A percentile compares a stretch with the other conserved stretches of the same genome.
Evolutionary conservation across 1,140 invertebrate genomes (phyloP).

Genomic region (Cepaea nemoralis): DNA sequence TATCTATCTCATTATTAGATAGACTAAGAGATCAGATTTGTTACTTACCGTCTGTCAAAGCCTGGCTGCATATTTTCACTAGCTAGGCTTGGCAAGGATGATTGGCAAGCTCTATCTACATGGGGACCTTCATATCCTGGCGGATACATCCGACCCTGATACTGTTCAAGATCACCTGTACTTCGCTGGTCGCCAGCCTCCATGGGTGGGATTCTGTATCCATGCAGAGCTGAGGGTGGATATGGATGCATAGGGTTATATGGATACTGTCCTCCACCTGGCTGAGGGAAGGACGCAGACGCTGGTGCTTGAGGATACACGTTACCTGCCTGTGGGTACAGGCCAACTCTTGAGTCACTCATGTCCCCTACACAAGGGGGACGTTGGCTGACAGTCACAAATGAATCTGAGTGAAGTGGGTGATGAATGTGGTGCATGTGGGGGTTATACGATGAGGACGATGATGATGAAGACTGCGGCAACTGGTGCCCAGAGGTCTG

Average conservation of each 20-base stretch:
- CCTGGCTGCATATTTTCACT: constrained; percentile 7
- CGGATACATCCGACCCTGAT: constrained; percentile 45
- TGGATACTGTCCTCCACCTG: constrained; percentile 24
- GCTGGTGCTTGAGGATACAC: neutral
- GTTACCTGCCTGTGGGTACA: neutral
- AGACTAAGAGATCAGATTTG: no score
- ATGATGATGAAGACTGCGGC: constrained; percentile 20
- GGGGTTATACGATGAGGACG: constrained; percentile 32
- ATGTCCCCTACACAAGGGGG: constrained; percentile 6
- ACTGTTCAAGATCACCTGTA: constrained; percentile 57
- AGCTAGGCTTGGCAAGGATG: constrained; percentile 67
- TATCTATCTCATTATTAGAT: no score
- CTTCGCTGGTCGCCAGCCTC: constrained; percentile 43
- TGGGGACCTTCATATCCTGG: constrained; percentile 54
- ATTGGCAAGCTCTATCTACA: constrained; percentile 73
- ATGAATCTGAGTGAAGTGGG: constrained; percentile 14
- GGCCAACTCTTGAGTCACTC: constrained; percentile 4
- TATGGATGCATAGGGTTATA: constrained; percentile 22
- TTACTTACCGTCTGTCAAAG: constrained; percentile 39
- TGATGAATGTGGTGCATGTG: constrained; percentile 17
- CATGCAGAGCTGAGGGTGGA: constrained; percentile 45
- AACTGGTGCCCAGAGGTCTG: neutral
- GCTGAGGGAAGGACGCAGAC: neutral
- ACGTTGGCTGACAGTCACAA: constrained; percentile 27
- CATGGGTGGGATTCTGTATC: constrained; percentile 47